These are phyloP conservation scores for Coptotermes formosanus DNA, from an alignment of 1,140 invertebrate species.

Conservation along the genomic window DNA sequence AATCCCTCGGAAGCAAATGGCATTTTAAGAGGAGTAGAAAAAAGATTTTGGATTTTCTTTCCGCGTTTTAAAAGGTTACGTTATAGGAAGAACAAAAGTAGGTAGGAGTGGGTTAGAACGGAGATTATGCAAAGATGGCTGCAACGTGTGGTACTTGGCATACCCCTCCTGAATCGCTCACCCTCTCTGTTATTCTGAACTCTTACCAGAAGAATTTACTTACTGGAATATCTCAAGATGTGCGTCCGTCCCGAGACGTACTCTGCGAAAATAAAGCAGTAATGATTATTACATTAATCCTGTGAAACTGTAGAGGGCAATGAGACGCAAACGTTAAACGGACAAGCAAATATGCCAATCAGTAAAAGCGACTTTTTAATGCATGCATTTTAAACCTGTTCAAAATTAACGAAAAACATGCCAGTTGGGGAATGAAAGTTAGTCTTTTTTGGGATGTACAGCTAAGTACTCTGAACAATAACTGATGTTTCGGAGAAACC, in stretches of 20 bases:
- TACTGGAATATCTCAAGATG: not conserved
- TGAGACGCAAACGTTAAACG: too few relatives aligned
- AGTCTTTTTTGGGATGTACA: too few relatives aligned
- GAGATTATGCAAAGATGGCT: constrained; percentile 10
- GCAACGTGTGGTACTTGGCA: not conserved
- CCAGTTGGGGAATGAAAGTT: too few relatives aligned
- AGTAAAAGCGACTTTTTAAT: too few relatives aligned
- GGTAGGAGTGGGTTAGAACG: not conserved
- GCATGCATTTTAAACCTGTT: too few relatives aligned
- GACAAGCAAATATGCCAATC: too few relatives aligned
- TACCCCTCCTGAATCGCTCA: not conserved
- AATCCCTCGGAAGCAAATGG: constrained; percentile 11
- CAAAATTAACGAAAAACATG: too few relatives aligned
- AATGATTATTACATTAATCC: not conserved
- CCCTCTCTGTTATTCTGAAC: not conserved
- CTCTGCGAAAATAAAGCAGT: not conserved
- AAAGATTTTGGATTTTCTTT: constrained; percentile 19
- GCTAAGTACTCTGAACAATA: too few relatives aligned
- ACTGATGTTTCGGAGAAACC: too few relatives aligned
- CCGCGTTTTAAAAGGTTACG: constrained; percentile 18
- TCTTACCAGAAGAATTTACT: constrained; percentile 6
- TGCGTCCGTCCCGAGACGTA: not conserved
- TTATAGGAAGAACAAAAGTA: constrained; percentile 17
- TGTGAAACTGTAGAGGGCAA: not conserved
- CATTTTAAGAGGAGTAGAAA: constrained; percentile 8